phyloP scores from a whole-genome alignment of 1,140 invertebrate species.

The Neotoxoptera formosana region DNA sequence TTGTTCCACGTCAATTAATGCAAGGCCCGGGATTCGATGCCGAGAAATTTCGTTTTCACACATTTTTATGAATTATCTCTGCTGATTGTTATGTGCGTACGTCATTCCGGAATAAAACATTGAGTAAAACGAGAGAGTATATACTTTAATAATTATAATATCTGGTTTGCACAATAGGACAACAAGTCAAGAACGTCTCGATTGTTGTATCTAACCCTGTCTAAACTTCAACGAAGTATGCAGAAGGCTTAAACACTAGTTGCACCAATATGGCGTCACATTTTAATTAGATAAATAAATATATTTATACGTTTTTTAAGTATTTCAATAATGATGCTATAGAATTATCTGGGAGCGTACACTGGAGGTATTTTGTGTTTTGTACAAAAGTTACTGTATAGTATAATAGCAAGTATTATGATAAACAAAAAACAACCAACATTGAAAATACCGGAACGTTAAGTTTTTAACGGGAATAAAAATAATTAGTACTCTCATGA shows the following conservation, averaged over 20 bases:
- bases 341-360: neutral
- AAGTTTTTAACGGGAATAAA: constrained; percentile 41
- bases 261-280: neutral
- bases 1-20: neutral
- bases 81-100: neutral
- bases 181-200: neutral
- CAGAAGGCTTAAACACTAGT: neutral
- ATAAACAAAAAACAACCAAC: neutral
- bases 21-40: neutral
- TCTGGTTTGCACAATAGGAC: neutral
- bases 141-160: neutral
- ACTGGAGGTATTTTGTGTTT: neutral
- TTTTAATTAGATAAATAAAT: neutral
- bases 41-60: neutral
- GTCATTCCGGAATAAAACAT: neutral
- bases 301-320: neutral
- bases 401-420: neutral
- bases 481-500: constrained; percentile 19
- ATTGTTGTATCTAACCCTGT: neutral
- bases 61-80: neutral
- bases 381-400: neutral
- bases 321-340: neutral
- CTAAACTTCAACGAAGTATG: neutral
- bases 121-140: neutral
- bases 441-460: neutral